Base-by-base conservation (phyloP, 2,797 vertebrate genomes). In the Parotocinclus haroldoi region DNA sequence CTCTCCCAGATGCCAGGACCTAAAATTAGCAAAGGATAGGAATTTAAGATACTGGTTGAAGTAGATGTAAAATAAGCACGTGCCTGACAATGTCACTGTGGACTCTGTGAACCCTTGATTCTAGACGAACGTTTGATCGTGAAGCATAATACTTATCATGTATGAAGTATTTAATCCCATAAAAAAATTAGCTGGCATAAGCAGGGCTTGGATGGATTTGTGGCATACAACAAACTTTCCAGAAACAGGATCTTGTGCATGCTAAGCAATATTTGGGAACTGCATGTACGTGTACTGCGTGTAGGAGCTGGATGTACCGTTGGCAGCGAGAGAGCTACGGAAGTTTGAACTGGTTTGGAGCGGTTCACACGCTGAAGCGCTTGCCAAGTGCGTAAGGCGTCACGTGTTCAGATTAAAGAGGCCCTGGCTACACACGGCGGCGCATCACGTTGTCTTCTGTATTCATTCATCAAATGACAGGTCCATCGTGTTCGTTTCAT, bases 361-460 rank as follows among this genome's bases (percentile, higher is more conserved):
- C 54, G 40, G 17, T 52, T 10, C 54, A 38, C 46, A 57, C n/a
- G n/a, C 60, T 36, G 58, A 10, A 27, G 27, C 27, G 27, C 27
- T 50, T 50, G 10, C 19, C 49, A 46, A 60, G 40, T 68, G 38
- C 70, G 70, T 72, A 63, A 68, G 13, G 7, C 16, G 12, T 70
- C 74, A 79, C 74, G 77, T 79, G 27, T 27, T 27, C 27, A 27
- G 27, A 2, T 27, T 27, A 27, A 27, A 27, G 27, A 2, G 27
- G 77, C 62, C 54, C 16, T 53, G 58, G 40, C 49, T 53, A 16
- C 57, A 62, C 65, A 61, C 42, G n/a, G 45, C 39, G 55, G 49
- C 57, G 68, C 53, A 66, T 69, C 75, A 69, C 53, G 68, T 74
- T 76, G 27, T 27, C 5, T 27, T 27, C 27, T 27, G 27, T 27